phyloP scores from a whole-genome alignment of 1,140 invertebrate genomes.

The Aphelinus atriplicis region DNA sequence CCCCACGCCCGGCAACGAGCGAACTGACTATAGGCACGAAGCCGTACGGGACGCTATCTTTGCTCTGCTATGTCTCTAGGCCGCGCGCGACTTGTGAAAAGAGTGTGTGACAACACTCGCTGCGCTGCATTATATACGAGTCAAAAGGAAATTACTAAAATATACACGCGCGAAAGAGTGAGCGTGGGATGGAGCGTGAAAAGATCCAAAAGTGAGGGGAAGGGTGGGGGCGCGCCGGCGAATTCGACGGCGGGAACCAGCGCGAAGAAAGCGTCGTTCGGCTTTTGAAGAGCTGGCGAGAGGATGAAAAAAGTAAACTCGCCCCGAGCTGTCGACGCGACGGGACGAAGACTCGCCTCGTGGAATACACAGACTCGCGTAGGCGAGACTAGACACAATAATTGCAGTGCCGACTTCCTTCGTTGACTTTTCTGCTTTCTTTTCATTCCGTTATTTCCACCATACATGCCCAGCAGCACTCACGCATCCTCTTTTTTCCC shows the following conservation, averaged over 20 bases:
- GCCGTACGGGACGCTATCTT: too few relatives aligned
- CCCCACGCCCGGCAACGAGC: neutral
- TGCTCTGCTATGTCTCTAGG: too few relatives aligned
- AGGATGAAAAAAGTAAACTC: conserved; percentile 10
- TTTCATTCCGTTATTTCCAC: neutral
- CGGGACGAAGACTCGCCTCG: neutral
- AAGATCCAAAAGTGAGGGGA: neutral
- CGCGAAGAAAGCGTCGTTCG: conserved; percentile 4
- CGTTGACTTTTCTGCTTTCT: neutral
- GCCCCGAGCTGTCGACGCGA: neutral
- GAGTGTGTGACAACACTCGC: too few relatives aligned
- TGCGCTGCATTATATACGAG: too few relatives aligned
- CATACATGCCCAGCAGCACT: too few relatives aligned
- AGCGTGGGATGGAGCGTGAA: neutral
- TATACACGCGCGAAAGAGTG: neutral
- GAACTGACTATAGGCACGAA: too few relatives aligned
- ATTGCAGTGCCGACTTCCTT: too few relatives aligned
- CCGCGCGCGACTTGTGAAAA: too few relatives aligned
- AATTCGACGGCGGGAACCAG: neutral
- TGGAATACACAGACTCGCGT: too few relatives aligned
- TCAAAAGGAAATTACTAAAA: too few relatives aligned
- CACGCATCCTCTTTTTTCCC: too few relatives aligned
- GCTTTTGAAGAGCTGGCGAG: conserved; percentile 4
- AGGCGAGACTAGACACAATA: too few relatives aligned
- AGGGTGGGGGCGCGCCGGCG: neutral